A percentile compares a stretch with the other conserved stretches of the same genome.
Evolutionary conservation across 2,113 vertebrate species (phyloP).

Genomic region (Saccopteryx bilineata): DNA sequence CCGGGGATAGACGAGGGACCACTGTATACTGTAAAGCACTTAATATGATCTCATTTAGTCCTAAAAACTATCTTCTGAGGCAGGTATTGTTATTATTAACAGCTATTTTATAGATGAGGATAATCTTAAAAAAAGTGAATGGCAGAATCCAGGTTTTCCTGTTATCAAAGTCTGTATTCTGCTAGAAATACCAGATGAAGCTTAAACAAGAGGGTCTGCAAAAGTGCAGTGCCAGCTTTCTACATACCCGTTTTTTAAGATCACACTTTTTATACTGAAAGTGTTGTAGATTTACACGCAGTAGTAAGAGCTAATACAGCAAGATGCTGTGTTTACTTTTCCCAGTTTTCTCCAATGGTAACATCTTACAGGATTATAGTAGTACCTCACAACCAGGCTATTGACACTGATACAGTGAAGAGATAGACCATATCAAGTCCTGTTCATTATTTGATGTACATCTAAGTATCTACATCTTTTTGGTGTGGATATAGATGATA

Average conservation of each 20-base stretch:
- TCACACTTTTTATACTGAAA: not conserved
- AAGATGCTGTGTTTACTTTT: not conserved
- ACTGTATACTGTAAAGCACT: not conserved
- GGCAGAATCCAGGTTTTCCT: not conserved
- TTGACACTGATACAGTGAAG: not conserved
- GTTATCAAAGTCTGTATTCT: not conserved
- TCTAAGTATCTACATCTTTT: not conserved
- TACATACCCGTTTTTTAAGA: not conserved
- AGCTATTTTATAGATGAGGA: not conserved
- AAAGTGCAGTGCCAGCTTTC: not conserved
- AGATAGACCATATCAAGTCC: not conserved
- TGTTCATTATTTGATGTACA: not conserved
- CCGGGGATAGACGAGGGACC: too few relatives aligned
- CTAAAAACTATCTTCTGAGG: not conserved
- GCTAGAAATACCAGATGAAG: not conserved
- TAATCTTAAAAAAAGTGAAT: not conserved
- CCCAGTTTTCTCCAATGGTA: not conserved
- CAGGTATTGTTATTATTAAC: not conserved
- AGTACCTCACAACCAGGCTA: not conserved
- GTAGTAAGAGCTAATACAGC: not conserved
- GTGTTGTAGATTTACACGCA: not conserved
- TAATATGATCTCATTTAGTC: not conserved
- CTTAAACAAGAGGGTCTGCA: not conserved
- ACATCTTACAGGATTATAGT: not conserved
- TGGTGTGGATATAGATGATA: not conserved